Base-by-base conservation (phyloP, 2,113 vertebrate genomes). In the Periophthalmus modestus region DNA sequence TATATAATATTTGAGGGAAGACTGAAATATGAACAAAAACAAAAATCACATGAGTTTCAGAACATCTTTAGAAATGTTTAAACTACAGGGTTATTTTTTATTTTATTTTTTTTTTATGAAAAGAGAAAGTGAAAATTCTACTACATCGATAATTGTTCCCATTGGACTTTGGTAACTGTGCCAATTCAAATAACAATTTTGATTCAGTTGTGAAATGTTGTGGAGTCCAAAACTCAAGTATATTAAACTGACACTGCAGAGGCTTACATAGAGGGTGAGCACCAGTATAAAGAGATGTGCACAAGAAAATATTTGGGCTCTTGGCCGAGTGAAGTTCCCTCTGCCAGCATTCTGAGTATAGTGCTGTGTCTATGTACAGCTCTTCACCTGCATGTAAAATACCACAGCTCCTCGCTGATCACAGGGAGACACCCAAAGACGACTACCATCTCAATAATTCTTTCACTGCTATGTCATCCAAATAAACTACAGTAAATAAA, bases 381-480 rank as follows among this genome's bases (percentile, higher is more conserved):
- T 65, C 58, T 73, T 78, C 79, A 79, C 77, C 52, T 55, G 71
- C 83, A 67, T 82, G 84, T 73, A 66, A 91, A 89, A 91, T 91
- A 82, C 85, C 55, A 66, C 88, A 87, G 70, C 59, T 73, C 52
- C 48, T 24, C 57, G 70, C 48, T 18, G 39, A 47, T 46, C 36
- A 77, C 13, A 24, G 21, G 59, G 77, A 80, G 75, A 82, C 71
- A 55, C 24, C 43, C 16, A 13, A n/a, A 48, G 34, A 52, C 54
- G 19, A 55, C 52, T 50, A 47, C 12, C 2, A 68, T 59, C 24
- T 59, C 21, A 55, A 55, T 55, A 0, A n/a, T 55, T 55, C 39
- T 43, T 43, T 52, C 5, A 18, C 52, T 21, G 19, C n/a, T 19
- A 10, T 7, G 10, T n/a, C 7, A 55, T 21, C 52, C 7, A 55